These are phyloP conservation scores for Anoplolepis gracilipes DNA, from an alignment of 1,140 invertebrate genomes.

Conservation along the genomic window DNA sequence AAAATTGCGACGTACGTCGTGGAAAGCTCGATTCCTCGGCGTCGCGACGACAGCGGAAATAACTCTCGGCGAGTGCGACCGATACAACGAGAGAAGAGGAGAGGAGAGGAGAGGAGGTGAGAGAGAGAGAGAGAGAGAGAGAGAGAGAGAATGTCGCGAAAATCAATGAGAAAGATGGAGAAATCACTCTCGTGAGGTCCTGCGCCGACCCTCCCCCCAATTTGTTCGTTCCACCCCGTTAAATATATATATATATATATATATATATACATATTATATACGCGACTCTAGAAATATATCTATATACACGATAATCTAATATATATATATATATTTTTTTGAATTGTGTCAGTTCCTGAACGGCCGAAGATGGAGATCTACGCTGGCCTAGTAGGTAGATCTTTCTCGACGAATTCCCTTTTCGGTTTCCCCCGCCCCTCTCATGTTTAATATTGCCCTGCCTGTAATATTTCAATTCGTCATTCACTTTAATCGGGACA, in stretches of 20 bases:
- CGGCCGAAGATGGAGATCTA: conserved; percentile 13
- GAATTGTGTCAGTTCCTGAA: conserved; percentile 59
- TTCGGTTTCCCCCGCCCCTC: conserved; percentile 13
- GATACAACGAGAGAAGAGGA: background rate
- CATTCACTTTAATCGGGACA: conserved; percentile 69
- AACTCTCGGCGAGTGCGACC: conserved; percentile 31
- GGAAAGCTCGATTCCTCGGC: conserved; percentile 22
- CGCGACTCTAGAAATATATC: conserved; percentile 31
- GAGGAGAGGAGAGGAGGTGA: background rate
- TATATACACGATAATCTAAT: conserved; percentile 30
- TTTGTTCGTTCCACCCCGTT: conserved; percentile 53
- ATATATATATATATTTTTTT: conserved; percentile 65
- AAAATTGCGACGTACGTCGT: background rate
- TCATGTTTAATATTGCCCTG: conserved; percentile 14
- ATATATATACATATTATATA: conserved; percentile 9
- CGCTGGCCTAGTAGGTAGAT: conserved; percentile 42
- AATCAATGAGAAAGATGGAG: conserved; percentile 45
- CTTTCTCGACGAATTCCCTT: conserved; percentile 16
- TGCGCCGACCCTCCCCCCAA: conserved; percentile 30
- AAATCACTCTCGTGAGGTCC: conserved; percentile 24
- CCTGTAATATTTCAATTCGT: conserved; percentile 38
- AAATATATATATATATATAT: conserved; percentile 30
- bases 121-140: conserved; percentile 5
- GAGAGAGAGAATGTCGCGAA: conserved; percentile 41
- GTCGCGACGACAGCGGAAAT: conserved; percentile 34